Percentiles rank a stretch among this genome's conserved stretches.
Conservation (phyloP, 2,797 vertebrate genomes). For the Tapirus indicus region DNA sequence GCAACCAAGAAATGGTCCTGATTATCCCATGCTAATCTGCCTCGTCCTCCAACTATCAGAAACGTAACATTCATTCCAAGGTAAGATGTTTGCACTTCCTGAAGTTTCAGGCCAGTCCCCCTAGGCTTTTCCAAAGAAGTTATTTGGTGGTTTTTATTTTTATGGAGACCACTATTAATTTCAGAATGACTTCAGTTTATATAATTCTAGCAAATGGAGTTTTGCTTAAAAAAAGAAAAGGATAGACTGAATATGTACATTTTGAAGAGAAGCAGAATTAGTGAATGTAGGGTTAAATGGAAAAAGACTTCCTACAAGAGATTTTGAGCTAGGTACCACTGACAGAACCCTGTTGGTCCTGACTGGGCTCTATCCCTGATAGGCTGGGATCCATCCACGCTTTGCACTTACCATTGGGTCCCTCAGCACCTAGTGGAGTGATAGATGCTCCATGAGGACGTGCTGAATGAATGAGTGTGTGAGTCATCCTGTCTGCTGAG, state of each 20-base stretch:
- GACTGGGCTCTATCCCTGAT: not conserved
- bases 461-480: not conserved
- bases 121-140: not conserved
- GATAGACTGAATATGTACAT: not conserved
- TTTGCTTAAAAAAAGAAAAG: not conserved
- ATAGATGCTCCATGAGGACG: not conserved
- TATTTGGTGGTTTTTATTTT: not conserved
- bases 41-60: not conserved
- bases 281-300: not conserved
- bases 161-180: not conserved
- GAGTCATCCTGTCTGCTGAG: not conserved
- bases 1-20: not conserved
- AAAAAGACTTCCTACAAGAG: not conserved
- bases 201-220: not conserved
- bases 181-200: conserved; percentile 36
- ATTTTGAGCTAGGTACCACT: not conserved
- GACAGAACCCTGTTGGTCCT: not conserved
- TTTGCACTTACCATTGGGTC: not conserved
- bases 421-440: not conserved
- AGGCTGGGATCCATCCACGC: not conserved
- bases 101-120: not conserved
- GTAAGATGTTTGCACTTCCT: not conserved
- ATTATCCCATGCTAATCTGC: not conserved
- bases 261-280: not conserved
- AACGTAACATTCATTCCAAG: not conserved